phyloP scores from a whole-genome alignment of 1,140 invertebrate species.

The Zaprionus camerounensis region DNA sequence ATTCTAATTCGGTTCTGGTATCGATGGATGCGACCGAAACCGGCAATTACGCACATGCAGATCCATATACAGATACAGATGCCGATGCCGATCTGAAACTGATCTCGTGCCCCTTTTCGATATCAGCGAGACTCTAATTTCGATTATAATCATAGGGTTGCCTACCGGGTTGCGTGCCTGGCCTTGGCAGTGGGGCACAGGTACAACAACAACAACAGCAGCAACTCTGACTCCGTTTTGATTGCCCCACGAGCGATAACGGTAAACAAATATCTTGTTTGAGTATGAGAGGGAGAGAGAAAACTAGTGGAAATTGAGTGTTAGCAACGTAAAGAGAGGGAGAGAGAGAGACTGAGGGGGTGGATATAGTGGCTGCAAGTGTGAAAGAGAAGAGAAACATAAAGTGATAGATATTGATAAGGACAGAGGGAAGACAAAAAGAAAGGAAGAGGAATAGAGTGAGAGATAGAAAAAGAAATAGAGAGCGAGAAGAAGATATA shows the following conservation, averaged over 20 bases:
- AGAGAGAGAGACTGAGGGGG: neutral
- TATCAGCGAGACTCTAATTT: constrained; percentile 64
- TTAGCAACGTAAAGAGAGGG: neutral
- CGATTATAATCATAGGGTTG: constrained; percentile 65
- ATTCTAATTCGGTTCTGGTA: constrained; percentile 40
- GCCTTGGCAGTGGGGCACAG: constrained; percentile 69
- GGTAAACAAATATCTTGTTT: constrained; percentile 60
- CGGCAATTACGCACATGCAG: constrained; percentile 72
- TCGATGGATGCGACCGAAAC: constrained; percentile 51
- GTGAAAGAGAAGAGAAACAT: neutral
- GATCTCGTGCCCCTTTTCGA: constrained; percentile 6
- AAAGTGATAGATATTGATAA: neutral
- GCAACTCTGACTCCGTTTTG: constrained; percentile 56
- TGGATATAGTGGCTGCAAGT: neutral
- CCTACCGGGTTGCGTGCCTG: constrained; percentile 42
- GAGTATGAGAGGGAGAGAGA: neutral
- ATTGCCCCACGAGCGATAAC: constrained; percentile 62
- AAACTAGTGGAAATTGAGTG: neutral
- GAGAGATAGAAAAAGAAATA: neutral
- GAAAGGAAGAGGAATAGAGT: neutral
- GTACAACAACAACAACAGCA: neutral
- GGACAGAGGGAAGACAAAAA: neutral
- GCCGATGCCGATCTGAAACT: neutral
- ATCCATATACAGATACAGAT: constrained; percentile 17
- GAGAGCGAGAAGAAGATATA: neutral